Conservation (phyloP, 1,140 invertebrate species). For the Monomorium pharaonis region DNA sequence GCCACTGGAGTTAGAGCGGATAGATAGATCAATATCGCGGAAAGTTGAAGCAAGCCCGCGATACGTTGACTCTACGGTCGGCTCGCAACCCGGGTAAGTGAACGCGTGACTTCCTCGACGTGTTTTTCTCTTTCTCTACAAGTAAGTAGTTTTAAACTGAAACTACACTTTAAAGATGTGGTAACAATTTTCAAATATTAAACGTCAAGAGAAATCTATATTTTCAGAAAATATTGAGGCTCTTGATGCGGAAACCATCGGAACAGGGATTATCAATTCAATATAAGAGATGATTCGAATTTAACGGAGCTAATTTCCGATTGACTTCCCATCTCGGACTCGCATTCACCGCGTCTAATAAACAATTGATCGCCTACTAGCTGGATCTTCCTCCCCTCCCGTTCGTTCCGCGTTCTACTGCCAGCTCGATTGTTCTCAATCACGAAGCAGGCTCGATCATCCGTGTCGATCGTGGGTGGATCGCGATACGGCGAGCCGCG, state of each 20-base stretch:
- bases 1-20: neutral
- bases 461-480: neutral
- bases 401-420: neutral
- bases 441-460: constrained; percentile 32
- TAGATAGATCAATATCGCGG: constrained; percentile 6
- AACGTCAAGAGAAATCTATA: too few relatives aligned
- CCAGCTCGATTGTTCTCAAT: constrained; percentile 8
- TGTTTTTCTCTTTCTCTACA: too few relatives aligned
- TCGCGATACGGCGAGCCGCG: neutral
- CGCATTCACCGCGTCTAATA: neutral
- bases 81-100: too few relatives aligned
- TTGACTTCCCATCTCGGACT: neutral
- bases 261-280: neutral
- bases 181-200: too few relatives aligned
- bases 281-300: neutral
- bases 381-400: neutral
- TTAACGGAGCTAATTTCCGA: neutral
- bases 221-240: too few relatives aligned
- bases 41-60: neutral
- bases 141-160: too few relatives aligned
- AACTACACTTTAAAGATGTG: too few relatives aligned
- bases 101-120: too few relatives aligned
- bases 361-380: too few relatives aligned
- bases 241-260: too few relatives aligned
- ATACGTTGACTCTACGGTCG: neutral